Evolutionary conservation across 1,140 invertebrate genomes (phyloP).

Genomic region (Orussus abietinus): DNA sequence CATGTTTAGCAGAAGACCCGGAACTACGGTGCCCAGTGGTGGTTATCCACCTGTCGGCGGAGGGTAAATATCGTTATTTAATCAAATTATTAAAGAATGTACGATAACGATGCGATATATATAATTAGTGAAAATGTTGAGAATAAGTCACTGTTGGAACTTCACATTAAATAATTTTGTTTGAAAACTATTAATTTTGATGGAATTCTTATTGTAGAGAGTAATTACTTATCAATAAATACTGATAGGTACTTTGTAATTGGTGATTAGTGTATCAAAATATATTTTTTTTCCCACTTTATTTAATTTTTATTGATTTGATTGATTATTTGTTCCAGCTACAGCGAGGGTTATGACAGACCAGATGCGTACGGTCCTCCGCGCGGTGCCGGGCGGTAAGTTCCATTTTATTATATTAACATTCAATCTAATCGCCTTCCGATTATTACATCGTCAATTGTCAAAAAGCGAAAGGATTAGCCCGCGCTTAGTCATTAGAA

Average conservation of each 20-base stretch:
- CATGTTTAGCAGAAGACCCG: constrained; percentile 51
- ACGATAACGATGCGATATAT: no score
- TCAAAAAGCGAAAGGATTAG: constrained; percentile 32
- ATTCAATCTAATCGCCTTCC: constrained; percentile 11
- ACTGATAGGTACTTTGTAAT: no score
- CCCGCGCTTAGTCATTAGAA: no score
- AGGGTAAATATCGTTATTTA: constrained; percentile 34
- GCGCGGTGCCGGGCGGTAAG: constrained; percentile 48
- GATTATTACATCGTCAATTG: constrained; percentile 19
- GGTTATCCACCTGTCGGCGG: constrained; percentile 47
- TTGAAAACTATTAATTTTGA: no score
- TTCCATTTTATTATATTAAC: constrained; percentile 22
- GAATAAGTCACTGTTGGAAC: no score
- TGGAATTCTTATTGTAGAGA: no score
- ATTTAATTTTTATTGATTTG: constrained; percentile 9
- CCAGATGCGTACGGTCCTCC: constrained; percentile 47
- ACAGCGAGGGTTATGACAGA: constrained; percentile 48
- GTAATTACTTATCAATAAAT: no score
- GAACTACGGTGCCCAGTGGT: constrained; percentile 44
- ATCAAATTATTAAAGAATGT: no score
- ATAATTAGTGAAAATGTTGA: no score
- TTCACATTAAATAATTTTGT: no score
- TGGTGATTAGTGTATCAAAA: no score
- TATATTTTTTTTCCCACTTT: constrained; percentile 9
- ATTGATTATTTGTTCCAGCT: constrained; percentile 29